These are phyloP conservation scores for Ploceus nigricollis DNA, from an alignment of 2,113 vertebrate genomes.

Conservation along the genomic window DNA sequence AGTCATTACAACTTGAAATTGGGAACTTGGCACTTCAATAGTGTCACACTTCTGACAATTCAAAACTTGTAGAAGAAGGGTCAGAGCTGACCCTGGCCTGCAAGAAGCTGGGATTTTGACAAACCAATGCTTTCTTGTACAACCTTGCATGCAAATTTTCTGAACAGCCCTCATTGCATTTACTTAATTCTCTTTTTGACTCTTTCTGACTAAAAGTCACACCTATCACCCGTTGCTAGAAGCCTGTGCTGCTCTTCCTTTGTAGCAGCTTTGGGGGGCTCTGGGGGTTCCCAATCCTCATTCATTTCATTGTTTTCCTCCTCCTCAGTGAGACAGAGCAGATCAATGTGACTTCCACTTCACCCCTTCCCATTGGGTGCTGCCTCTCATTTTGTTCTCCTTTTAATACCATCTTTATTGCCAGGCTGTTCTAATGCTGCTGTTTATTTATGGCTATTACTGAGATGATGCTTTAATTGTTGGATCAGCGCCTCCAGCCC, in stretches of 20 bases:
- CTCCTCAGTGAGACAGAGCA: neutral
- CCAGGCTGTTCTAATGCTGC: conserved; percentile 39
- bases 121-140: neutral
- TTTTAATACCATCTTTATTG: conserved; percentile 61
- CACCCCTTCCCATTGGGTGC: conserved; percentile 10
- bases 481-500: conserved; percentile 51
- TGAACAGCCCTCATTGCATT: neutral
- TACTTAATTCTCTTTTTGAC: neutral
- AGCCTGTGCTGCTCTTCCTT: neutral
- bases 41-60: neutral
- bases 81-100: neutral
- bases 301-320: neutral
- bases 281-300: neutral
- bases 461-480: conserved; percentile 61
- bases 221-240: neutral
- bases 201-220: neutral
- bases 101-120: neutral
- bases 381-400: conserved; percentile 30
- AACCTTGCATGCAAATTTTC: neutral
- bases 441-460: conserved; percentile 65
- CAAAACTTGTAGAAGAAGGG: neutral
- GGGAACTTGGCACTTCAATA: neutral
- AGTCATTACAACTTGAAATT: neutral
- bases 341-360: conserved; percentile 61
- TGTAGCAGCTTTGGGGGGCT: neutral